Base-by-base conservation (phyloP, 2,888 invertebrate species). In the Caenorhabditis parvicauda region DNA sequence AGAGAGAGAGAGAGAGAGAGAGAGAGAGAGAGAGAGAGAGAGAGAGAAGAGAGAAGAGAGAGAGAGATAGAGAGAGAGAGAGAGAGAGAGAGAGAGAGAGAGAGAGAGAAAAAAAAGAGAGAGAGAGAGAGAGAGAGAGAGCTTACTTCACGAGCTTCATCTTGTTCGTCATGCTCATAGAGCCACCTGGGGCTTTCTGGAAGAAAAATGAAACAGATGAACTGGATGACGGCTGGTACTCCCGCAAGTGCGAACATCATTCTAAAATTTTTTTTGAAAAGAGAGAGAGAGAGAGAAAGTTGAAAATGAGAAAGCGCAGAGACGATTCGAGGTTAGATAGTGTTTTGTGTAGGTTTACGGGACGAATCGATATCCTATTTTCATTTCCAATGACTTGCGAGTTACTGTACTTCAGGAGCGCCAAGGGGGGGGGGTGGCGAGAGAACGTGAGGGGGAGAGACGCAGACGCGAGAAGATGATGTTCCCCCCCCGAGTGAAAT, bases 221-320 rank as follows among this genome's bases (percentile, higher is more conserved):
- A 83, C 76, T 86, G 72, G 46, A 72, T 58, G 6, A 54, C 22
- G 1, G 68, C 64, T 1, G 72, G 72, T 1, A 86, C 72, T 1
- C 82, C 85, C 2, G 85, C 85, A n/a, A 86, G 70, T 0, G 85
- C 86, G 35, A 86, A 78, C 86, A 86, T 86, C 64, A 83, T 84
- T 68, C 85, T 50, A 39, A 24, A 45, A 41, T 25, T 6, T 4
- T 17, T 9, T 46, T 25, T 12, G 39, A 28, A 19, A 17, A 7
- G 24, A 29, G 35, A 29, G 35, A 46, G 37, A 37, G 19, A 25
- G 27, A 45, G 27, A 17, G 29, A 43, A 44, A 55, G 49, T 55
- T 55, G 42, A 49, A n/a, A n/a, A n/a, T n/a, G n/a, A n/a, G n/a
- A n/a, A n/a, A n/a, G n/a, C n/a, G n/a, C n/a, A n/a, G n/a, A n/a